Base-by-base conservation (phyloP, 2,113 vertebrate genomes). In the Cheirogaleus medius region DNA sequence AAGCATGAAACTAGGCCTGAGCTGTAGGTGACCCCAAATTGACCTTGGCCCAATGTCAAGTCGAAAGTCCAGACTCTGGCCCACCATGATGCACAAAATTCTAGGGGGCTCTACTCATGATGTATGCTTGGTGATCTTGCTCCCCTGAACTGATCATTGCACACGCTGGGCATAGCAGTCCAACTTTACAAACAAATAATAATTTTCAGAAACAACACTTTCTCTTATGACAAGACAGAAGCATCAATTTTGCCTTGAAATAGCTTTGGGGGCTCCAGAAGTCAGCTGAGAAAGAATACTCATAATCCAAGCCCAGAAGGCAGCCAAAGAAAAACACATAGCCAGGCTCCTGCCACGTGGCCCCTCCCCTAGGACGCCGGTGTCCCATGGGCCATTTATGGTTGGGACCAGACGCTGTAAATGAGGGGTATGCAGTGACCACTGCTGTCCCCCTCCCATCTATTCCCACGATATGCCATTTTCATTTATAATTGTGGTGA, bases 401-500 rank as follows among this genome's bases (percentile, higher is more conserved):
- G 84, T 69, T 95, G 88, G 91, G 56, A 84, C 42, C 73, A 91
- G 96, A 97, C 49, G 87, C 86, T 17, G 0, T 82, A 98, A 97
- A 64, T 95, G 71, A 94, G 63, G 91, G 92, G 80, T 96, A 12
- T 52, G 39, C 80, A 52, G 49, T 56, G 81, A 68, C 58, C 74
- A 14, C 54, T 5, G 9, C 34, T 85, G 69, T 71, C 54, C 94
- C 91, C 71, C 44, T 17, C 29, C 96, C 29, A 81, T 60, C 64
- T 63, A 63, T 27, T 83, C 84, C 87, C 58, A 68, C 1, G 64
- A 56, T 52, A 20, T 68, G 42, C 87, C 81, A 74, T 92, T 95
- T 95, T 80, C 78, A 97, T 96, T 96, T 94, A 68, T 92, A 95
- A 95, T 88, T 97, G 93, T 92, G 91, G 60, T 90, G 21, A 96